These are phyloP conservation scores for Coryphaenoides rupestris DNA, from an alignment of 2,113 vertebrate species.

Conservation along the genomic window DNA sequence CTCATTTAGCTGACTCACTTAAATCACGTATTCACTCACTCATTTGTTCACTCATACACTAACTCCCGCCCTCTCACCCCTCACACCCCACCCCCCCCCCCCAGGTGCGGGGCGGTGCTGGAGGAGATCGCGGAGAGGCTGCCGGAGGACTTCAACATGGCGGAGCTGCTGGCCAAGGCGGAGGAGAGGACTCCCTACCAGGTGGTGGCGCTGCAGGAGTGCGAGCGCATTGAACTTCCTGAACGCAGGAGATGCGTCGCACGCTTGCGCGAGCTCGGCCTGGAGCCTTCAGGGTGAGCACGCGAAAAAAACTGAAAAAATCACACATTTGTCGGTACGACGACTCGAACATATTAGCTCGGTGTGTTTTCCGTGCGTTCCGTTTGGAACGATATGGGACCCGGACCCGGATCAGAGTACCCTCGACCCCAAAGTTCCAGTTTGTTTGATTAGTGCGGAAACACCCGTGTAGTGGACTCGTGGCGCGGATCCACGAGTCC, in stretches of 20 bases:
- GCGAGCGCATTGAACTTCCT: constrained; percentile 90
- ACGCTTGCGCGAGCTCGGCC: constrained; percentile 81
- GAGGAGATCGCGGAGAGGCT: constrained; percentile 88
- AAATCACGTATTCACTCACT: not conserved
- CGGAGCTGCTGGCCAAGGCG: constrained; percentile 79
- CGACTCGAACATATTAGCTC: too few relatives aligned
- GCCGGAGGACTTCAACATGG: constrained; percentile 85
- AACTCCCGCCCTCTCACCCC: not conserved
- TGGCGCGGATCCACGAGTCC: too few relatives aligned
- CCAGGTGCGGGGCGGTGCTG: constrained; percentile 82
- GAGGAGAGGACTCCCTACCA: constrained; percentile 86
- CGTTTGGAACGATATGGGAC: too few relatives aligned
- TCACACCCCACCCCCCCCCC: not conserved
- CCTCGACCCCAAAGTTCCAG: too few relatives aligned
- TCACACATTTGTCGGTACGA: too few relatives aligned
- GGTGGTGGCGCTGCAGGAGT: constrained; percentile 91
- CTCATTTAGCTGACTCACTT: not conserved
- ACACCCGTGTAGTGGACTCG: too few relatives aligned
- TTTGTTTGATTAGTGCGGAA: too few relatives aligned
- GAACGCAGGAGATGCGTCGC: constrained; percentile 77
- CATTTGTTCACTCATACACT: too few relatives aligned
- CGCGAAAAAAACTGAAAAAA: not conserved
- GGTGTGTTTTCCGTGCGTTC: too few relatives aligned
- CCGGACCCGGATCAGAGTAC: too few relatives aligned
- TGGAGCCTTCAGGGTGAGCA: constrained; percentile 86